phyloP scores from a whole-genome alignment of 2,113 vertebrate genomes.

The Barnardius zonarius region DNA sequence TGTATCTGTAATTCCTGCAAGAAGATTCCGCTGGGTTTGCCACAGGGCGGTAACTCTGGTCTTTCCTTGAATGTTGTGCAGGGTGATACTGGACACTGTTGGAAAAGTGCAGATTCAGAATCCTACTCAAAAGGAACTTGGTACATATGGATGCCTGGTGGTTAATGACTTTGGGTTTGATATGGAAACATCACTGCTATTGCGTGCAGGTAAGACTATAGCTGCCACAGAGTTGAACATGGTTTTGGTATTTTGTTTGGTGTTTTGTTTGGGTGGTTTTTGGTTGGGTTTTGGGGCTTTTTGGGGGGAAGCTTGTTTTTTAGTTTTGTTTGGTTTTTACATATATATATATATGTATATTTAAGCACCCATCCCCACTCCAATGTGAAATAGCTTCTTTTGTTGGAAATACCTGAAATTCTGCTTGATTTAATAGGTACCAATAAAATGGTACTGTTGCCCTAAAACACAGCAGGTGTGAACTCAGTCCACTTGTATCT shows the following conservation, averaged over 20 bases:
- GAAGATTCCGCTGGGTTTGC: background rate
- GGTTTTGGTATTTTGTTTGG: background rate
- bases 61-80: conserved; percentile 38
- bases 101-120: conserved; percentile 77
- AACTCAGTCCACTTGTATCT: background rate
- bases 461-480: background rate
- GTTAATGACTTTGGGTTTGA: conserved; percentile 78
- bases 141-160: conserved; percentile 80
- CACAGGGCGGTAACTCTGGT: background rate
- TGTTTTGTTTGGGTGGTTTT: background rate
- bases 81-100: conserved; percentile 72
- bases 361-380: background rate
- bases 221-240: background rate
- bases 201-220: conserved; percentile 77
- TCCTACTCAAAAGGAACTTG: conserved; percentile 76
- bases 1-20: background rate
- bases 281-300: background rate
- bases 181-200: conserved; percentile 74
- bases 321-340: background rate
- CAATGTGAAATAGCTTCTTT: background rate
- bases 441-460: background rate
- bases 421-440: background rate
- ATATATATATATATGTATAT: background rate
- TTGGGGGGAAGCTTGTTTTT: background rate
- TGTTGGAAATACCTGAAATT: background rate